Evolutionary conservation across 2,113 vertebrate genomes (phyloP).

Genomic region (Cyphomyrus plagiostoma): DNA sequence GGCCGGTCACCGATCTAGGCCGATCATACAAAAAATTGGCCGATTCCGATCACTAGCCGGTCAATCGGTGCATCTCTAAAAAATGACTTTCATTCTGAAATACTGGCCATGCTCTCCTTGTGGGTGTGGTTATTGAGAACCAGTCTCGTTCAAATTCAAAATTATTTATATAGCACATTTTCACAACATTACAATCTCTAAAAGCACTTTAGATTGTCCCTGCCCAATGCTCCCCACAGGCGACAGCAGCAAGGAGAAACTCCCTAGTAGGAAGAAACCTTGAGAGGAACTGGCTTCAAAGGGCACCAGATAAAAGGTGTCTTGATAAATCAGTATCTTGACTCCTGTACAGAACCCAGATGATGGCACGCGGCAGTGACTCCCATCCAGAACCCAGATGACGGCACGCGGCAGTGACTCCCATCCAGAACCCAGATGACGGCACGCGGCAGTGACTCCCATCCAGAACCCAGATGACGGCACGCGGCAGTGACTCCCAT

Average conservation of each 20-base stretch:
- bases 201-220: background rate
- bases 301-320: background rate
- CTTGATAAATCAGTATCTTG: background rate
- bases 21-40: too few species aligned
- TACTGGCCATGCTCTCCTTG: background rate
- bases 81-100: background rate
- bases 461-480: background rate
- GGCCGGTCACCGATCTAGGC: too few species aligned
- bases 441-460: fast-evolving
- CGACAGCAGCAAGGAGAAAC: background rate
- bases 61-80: background rate
- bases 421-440: background rate
- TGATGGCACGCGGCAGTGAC: background rate
- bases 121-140: background rate
- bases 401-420: background rate
- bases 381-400: background rate
- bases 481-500: background rate
- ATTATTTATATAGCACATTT: background rate
- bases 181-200: background rate
- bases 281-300: background rate
- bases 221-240: background rate
- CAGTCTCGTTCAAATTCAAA: background rate
- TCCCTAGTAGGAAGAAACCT: background rate
- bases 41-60: too few species aligned
- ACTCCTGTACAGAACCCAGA: background rate